Evolutionary conservation across 2,888 invertebrate species (phyloP).

Genomic region (Hoplodrina ambigua): DNA sequence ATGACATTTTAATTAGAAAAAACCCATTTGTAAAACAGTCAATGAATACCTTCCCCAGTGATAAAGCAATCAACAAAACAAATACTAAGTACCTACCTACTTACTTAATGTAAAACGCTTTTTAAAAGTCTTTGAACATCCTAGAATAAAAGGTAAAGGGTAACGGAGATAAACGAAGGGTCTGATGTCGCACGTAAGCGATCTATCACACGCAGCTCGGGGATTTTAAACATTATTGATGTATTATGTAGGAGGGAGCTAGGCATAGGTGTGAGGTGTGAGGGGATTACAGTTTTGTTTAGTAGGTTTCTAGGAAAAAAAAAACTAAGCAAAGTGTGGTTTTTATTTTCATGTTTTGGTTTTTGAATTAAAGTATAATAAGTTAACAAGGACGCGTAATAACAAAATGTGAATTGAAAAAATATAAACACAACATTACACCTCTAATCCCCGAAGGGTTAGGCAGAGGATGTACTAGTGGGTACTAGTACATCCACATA

Average conservation of each 20-base stretch:
- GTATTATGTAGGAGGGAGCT: conserved; percentile 34
- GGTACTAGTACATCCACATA: too few species aligned
- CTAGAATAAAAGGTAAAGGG: conserved; percentile 33
- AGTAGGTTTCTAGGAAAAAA: neutral
- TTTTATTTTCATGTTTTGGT: too few species aligned
- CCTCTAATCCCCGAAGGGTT: too few species aligned
- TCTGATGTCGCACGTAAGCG: conserved; percentile 44
- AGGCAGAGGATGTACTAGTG: too few species aligned
- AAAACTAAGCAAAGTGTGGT: neutral
- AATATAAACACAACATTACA: too few species aligned
- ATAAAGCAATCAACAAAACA: conserved; percentile 21
- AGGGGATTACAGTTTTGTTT: conserved; percentile 12
- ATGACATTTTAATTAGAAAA: neutral
- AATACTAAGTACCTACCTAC: conserved; percentile 9
- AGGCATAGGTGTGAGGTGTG: conserved; percentile 18
- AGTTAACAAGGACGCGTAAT: too few species aligned
- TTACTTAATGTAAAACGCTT: conserved; percentile 31
- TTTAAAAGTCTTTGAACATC: conserved; percentile 32
- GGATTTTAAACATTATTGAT: conserved; percentile 53
- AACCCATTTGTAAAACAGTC: neutral
- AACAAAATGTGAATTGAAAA: too few species aligned
- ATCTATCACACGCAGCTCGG: conserved; percentile 43
- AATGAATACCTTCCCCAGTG: neutral
- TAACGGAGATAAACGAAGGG: conserved; percentile 53
- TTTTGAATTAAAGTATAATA: too few species aligned